Percentiles rank a stretch among this genome's conserved stretches.
Evolutionary conservation across 1,140 invertebrate genomes (phyloP).

Genomic region (Limonius californicus): DNA sequence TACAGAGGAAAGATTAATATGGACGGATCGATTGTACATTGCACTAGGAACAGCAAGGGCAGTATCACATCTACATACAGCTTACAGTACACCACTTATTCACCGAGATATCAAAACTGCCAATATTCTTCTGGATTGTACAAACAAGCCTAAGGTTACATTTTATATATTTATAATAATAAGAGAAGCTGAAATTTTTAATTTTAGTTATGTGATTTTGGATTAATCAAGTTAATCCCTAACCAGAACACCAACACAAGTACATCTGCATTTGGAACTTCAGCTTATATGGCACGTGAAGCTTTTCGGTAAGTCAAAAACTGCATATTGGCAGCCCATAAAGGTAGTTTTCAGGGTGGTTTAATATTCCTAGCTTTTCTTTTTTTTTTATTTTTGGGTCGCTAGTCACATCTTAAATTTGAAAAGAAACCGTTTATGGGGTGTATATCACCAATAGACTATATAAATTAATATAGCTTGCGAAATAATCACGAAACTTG

Average conservation of each 20-base stretch:
- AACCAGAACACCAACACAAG: conserved; percentile 49
- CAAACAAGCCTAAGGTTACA: conserved; percentile 60
- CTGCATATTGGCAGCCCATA: too few relatives aligned
- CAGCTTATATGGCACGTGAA: conserved; percentile 74
- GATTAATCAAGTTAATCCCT: conserved; percentile 58
- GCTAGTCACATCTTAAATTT: too few relatives aligned
- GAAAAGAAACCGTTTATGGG: too few relatives aligned
- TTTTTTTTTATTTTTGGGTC: too few relatives aligned
- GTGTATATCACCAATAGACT: too few relatives aligned
- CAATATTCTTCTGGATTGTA: conserved; percentile 65
- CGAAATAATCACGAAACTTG: too few relatives aligned
- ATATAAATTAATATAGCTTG: too few relatives aligned
- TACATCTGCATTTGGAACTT: conserved; percentile 62
- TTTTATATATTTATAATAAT: neutral
- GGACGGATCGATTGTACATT: conserved; percentile 55
- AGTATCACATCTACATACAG: conserved; percentile 61
- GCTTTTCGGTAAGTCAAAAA: conserved; percentile 47
- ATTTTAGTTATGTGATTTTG: conserved; percentile 68
- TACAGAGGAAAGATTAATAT: conserved; percentile 46
- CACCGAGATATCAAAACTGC: conserved; percentile 76
- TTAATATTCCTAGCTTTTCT: too few relatives aligned
- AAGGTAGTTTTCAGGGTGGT: too few relatives aligned
- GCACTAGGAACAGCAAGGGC: conserved; percentile 59
- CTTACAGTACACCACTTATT: conserved; percentile 53
- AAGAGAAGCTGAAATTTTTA: conserved; percentile 18